Conservation (phyloP, 2,113 vertebrate species). For the Sorex araneus region DNA sequence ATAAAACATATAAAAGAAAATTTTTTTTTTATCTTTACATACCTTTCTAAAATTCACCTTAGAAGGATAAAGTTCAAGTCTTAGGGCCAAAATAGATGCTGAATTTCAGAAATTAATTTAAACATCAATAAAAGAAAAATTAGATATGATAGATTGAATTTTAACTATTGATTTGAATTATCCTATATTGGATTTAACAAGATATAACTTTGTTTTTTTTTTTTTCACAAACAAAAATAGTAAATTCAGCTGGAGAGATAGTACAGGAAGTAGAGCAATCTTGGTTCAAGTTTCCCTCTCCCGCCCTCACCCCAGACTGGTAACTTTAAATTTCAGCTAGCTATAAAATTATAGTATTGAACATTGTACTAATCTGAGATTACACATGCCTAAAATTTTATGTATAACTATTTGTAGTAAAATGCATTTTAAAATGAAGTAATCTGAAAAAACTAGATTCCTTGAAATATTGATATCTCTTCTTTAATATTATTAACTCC, state of each 20-base stretch:
- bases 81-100: neutral
- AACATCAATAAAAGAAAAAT: neutral
- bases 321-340: neutral
- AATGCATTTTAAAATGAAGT: neutral
- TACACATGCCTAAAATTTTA: neutral
- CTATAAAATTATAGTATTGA: neutral
- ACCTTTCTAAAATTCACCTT: neutral
- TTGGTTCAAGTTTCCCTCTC: no score
- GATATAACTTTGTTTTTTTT: neutral
- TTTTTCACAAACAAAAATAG: neutral
- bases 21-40: constrained; percentile 8
- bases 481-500: neutral
- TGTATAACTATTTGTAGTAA: neutral
- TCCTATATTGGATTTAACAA: constrained; percentile 1
- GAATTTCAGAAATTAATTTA: neutral
- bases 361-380: neutral
- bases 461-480: neutral
- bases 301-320: no score
- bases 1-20: constrained; percentile 4
- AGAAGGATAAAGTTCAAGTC: neutral
- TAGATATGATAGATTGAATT: neutral
- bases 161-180: constrained; percentile 20
- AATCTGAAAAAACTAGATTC: neutral
- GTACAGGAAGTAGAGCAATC: no score
- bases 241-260: neutral